Base-by-base conservation (phyloP, 35 echinoderm and acorn worm species). In the Patiria miniata region DNA sequence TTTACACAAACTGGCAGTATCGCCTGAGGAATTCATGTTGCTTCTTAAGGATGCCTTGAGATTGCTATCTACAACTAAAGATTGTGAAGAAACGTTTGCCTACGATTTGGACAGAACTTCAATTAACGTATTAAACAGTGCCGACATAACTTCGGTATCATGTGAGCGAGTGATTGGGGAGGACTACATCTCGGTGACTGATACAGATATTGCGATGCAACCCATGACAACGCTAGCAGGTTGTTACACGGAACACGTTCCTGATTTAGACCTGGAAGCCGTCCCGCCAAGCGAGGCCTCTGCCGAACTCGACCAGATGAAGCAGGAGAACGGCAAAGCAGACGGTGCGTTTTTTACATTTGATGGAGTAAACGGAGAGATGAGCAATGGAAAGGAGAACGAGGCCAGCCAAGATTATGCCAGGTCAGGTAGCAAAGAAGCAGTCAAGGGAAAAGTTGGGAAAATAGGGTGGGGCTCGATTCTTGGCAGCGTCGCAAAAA, bases 211-310 rank as follows among this genome's bases (percentile, higher is more conserved):
- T 36, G 23, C 0, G n/a, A 87, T 51, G 19, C 39, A 32, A 36
- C 18, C 68, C 9, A 44, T 78, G 68, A 87, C 76, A 15, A 87
- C 86, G 30, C 56, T 87, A 29, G 40, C 53, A 77, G 68, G 29
- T 78, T 87, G 86, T 37, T 87, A 39, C 86, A 78, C 86, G 52
- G 86, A 87, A 79, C 21, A 1, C 5, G 52, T 52, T 12, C 51
- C 86, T 33, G 51, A 79, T 51, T 37, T 79, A n/a, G 86, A 87
- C n/a, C 19, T 78, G 14, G 86, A 56, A 19, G 86, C 86, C 26
- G 65, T 87, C 0, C 86, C 86, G 18, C 73, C 73, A 0, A 53
- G 82, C 5, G 36, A 36, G 12, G 82, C 82, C 34, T 53, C 53
- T 36, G 54, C 53, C 10, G 82, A 84, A 30, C 54, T 84, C 10